Evolutionary conservation across 2,888 invertebrate species (phyloP).

Genomic region (Brachynemurus nebulosus): DNA sequence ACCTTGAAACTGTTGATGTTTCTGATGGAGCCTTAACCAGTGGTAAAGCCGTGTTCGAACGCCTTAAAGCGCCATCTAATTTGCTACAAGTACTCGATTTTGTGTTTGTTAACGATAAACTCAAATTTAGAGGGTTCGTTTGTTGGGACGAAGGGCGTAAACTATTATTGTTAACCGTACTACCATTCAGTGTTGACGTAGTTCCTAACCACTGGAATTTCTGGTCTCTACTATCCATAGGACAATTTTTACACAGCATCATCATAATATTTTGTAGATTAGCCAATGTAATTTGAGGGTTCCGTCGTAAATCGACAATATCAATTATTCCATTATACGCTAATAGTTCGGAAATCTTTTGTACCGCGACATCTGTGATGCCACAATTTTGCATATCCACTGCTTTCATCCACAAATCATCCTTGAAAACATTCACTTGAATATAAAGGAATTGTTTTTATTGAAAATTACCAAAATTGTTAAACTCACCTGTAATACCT

Average conservation of each 20-base stretch:
- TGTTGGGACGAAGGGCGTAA: too few species aligned
- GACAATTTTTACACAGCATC: slow-evolving; percentile 29
- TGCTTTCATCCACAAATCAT: slow-evolving; percentile 71
- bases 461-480: not conserved
- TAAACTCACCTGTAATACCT: slow-evolving; percentile 34
- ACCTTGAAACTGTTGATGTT: too few species aligned
- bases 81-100: too few species aligned
- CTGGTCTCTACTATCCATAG: slow-evolving; percentile 16
- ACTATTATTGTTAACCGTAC: too few species aligned
- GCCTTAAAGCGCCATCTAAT: too few species aligned
- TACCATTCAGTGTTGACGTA: slow-evolving; percentile 12
- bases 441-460: not conserved
- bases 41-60: too few species aligned
- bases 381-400: slow-evolving; percentile 65
- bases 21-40: too few species aligned
- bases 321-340: slow-evolving; percentile 49
- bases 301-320: slow-evolving; percentile 53
- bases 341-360: slow-evolving; percentile 43
- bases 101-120: too few species aligned
- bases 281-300: slow-evolving; percentile 37
- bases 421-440: slow-evolving; percentile 37
- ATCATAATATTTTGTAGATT: slow-evolving; percentile 34
- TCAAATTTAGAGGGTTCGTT: too few species aligned
- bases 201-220: slow-evolving; percentile 26
- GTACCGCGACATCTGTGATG: slow-evolving; percentile 45